These are phyloP conservation scores for Plusia festucae DNA, from an alignment of 2,888 invertebrate species.

Conservation along the genomic window DNA sequence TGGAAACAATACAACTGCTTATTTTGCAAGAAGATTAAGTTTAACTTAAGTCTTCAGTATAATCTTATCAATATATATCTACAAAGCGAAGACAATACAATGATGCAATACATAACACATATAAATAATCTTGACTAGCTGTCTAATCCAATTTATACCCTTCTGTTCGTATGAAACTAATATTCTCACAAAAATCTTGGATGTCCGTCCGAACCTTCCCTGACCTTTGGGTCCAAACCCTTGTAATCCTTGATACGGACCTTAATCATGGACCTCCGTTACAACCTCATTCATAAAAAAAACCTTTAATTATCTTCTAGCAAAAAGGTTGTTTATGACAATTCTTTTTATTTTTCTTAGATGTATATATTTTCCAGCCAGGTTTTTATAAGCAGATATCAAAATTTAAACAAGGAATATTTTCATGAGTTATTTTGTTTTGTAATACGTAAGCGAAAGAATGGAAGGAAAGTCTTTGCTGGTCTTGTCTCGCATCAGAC, in stretches of 20 bases:
- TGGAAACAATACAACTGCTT: no score
- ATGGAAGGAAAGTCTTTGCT: no score
- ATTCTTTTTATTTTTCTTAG: neutral
- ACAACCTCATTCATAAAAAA: slow-evolving; percentile 1
- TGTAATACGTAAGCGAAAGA: no score
- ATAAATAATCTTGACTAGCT: slow-evolving; percentile 4
- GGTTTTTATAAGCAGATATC: neutral
- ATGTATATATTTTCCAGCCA: neutral
- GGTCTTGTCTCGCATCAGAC: no score
- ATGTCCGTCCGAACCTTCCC: neutral
- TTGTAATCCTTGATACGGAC: neutral
- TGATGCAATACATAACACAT: neutral
- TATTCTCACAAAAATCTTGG: neutral
- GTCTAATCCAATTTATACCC: neutral
- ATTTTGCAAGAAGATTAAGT: no score
- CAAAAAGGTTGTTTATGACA: slow-evolving; percentile 7
- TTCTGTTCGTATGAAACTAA: neutral
- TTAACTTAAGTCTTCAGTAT: no score
- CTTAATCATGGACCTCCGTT: slow-evolving; percentile 3
- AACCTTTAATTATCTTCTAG: neutral
- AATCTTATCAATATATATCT: neutral
- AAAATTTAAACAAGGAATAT: neutral
- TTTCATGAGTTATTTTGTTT: neutral
- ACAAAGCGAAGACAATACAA: neutral
- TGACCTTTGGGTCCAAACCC: slow-evolving; percentile 7